Conservation (phyloP, 2,888 invertebrate genomes). For the Micoletzkya japonica region DNA sequence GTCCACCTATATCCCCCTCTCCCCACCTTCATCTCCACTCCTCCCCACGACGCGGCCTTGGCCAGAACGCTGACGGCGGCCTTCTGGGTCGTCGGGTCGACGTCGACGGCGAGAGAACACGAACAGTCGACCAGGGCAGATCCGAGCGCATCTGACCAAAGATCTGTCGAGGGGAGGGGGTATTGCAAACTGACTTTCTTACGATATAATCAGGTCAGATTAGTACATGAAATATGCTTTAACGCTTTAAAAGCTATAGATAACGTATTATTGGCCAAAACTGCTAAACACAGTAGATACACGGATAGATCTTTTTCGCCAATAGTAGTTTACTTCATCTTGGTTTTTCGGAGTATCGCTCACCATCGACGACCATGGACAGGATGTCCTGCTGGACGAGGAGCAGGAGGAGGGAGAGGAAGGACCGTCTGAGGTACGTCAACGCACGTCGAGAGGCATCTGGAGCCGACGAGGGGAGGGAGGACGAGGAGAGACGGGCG, state of each 20-base stretch:
- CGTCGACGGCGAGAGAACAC: slow-evolving; percentile 35
- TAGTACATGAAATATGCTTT: too few relatives aligned
- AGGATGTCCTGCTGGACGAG: slow-evolving; percentile 15
- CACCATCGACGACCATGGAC: not conserved
- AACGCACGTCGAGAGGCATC: slow-evolving; percentile 1
- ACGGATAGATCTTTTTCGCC: too few relatives aligned
- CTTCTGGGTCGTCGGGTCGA: slow-evolving; percentile 44
- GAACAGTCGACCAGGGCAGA: slow-evolving; percentile 39
- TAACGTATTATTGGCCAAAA: too few relatives aligned
- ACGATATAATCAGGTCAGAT: too few relatives aligned
- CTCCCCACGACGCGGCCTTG: slow-evolving; percentile 20
- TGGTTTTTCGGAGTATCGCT: too few relatives aligned
- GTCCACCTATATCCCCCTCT: too few relatives aligned
- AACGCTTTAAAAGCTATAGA: too few relatives aligned
- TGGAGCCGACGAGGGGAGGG: not conserved
- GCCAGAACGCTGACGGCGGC: slow-evolving; percentile 37
- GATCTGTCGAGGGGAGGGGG: too few relatives aligned
- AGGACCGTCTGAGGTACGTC: slow-evolving; percentile 42
- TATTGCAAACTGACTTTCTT: too few relatives aligned
- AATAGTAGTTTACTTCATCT: too few relatives aligned
- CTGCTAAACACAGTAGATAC: too few relatives aligned
- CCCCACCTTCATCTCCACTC: not conserved
- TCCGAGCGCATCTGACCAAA: slow-evolving; percentile 3
- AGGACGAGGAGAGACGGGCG: slow-evolving; percentile 35
- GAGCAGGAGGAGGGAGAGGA: slow-evolving; percentile 40